These are phyloP conservation scores for Allophyes oxyacanthae DNA, from an alignment of 2,888 invertebrate species.

Conservation along the genomic window DNA sequence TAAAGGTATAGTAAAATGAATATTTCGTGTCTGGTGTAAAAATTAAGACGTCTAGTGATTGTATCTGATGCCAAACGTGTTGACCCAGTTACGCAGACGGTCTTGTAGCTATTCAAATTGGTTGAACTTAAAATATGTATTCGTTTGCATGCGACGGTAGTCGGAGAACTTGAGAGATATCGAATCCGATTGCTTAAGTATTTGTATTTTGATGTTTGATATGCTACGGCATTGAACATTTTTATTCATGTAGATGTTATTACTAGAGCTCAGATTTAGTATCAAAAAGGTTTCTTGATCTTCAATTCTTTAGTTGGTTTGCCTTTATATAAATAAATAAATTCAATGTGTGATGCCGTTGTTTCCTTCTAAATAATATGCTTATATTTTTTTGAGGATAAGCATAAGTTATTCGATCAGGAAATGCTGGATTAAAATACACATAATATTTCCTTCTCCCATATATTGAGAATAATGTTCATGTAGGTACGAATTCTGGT, in stretches of 20 bases:
- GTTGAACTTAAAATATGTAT: slow-evolving; percentile 57
- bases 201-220: slow-evolving; percentile 24
- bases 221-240: slow-evolving; percentile 24
- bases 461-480: too few species aligned
- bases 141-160: slow-evolving; percentile 49
- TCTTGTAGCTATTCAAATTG: slow-evolving; percentile 47
- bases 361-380: too few species aligned
- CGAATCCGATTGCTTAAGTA: slow-evolving; percentile 43
- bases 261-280: slow-evolving; percentile 7
- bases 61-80: slow-evolving; percentile 56
- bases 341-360: too few species aligned
- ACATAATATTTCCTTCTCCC: too few species aligned
- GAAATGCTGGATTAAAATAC: too few species aligned
- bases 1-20: slow-evolving; percentile 16
- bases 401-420: too few species aligned
- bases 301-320: too few species aligned
- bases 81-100: slow-evolving; percentile 60
- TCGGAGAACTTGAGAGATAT: slow-evolving; percentile 46
- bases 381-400: too few species aligned
- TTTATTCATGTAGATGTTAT: slow-evolving; percentile 23
- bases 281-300: background rate
- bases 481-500: too few species aligned
- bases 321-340: too few species aligned
- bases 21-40: slow-evolving; percentile 34
- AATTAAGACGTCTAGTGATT: slow-evolving; percentile 46